Percentiles rank a stretch among this genome's conserved stretches.
phyloP scores from a whole-genome alignment of 2,888 invertebrate genomes.

The Meteorus cinctellus region DNA sequence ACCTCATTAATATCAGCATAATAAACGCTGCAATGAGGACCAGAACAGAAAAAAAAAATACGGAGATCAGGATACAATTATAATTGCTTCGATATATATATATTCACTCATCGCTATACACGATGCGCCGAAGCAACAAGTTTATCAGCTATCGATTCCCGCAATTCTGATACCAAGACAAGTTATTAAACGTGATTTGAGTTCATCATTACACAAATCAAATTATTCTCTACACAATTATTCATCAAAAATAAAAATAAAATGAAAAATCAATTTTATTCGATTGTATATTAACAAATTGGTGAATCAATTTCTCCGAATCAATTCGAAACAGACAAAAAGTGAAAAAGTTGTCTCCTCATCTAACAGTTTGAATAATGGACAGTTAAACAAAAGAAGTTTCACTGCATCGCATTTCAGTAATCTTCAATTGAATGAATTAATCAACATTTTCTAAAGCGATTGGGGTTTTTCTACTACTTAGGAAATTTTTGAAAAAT shows the following conservation, averaged over 20 bases:
- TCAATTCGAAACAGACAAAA: too few species aligned
- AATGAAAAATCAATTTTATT: neutral
- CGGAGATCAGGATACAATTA: neutral
- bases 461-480: neutral
- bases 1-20: neutral
- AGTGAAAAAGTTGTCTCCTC: too few species aligned
- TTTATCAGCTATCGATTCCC: conserved; percentile 46
- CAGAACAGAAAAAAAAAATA: neutral
- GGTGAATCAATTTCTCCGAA: too few species aligned
- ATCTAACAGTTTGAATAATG: too few species aligned
- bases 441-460: neutral
- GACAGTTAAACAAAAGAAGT: too few species aligned
- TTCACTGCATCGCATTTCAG: neutral
- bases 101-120: neutral
- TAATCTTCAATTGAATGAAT: conserved; percentile 2
- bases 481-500: neutral
- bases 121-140: conserved; percentile 47
- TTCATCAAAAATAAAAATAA: neutral
- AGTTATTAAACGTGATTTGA: neutral
- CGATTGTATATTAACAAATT: too few species aligned
- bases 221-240: neutral
- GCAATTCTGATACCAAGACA: conserved; percentile 21
- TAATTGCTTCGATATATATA: conserved; percentile 10
- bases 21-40: neutral
- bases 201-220: conserved; percentile 5